Percentiles rank a stretch among this genome's conserved stretches.
Evolutionary conservation across 2,113 vertebrate genomes (phyloP).

Genomic region (Ibidorhyncha struthersii): DNA sequence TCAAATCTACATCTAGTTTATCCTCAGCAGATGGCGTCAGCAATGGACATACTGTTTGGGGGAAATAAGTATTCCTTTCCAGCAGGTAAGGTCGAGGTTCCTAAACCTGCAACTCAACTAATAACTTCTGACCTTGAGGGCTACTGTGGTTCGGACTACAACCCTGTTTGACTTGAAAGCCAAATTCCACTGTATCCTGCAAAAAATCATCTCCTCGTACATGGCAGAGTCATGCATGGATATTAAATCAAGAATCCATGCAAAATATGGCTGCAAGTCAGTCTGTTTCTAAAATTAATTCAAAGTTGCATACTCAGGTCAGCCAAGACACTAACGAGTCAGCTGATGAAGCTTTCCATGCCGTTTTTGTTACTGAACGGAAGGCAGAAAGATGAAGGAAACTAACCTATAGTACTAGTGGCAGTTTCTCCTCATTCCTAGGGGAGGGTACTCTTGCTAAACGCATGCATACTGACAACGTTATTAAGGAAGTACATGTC

Average conservation of each 20-base stretch:
- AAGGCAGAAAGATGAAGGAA: slow-evolving; percentile 7
- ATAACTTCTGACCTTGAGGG: not conserved
- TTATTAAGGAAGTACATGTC: slow-evolving; percentile 50
- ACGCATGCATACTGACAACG: slow-evolving; percentile 19
- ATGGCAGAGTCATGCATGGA: not conserved
- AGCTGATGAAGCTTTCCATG: not conserved
- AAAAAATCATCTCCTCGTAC: not conserved
- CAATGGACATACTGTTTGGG: not conserved
- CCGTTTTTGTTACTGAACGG: not conserved
- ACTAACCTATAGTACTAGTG: not conserved
- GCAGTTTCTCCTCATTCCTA: slow-evolving; percentile 7
- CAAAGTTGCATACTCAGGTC: not conserved
- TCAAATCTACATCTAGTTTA: not conserved
- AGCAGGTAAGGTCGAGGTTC: not conserved
- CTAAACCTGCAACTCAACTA: not conserved
- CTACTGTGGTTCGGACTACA: not conserved
- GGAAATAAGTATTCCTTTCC: not conserved
- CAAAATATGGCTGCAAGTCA: not conserved
- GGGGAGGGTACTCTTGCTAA: not conserved
- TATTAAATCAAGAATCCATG: not conserved
- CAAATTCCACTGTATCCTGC: not conserved
- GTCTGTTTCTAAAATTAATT: not conserved
- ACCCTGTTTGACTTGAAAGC: not conserved
- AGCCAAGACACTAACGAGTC: not conserved
- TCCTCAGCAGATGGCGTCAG: not conserved